Evolutionary conservation across 2,797 vertebrate genomes (phyloP).

Genomic region (Scolopax rusticola): DNA sequence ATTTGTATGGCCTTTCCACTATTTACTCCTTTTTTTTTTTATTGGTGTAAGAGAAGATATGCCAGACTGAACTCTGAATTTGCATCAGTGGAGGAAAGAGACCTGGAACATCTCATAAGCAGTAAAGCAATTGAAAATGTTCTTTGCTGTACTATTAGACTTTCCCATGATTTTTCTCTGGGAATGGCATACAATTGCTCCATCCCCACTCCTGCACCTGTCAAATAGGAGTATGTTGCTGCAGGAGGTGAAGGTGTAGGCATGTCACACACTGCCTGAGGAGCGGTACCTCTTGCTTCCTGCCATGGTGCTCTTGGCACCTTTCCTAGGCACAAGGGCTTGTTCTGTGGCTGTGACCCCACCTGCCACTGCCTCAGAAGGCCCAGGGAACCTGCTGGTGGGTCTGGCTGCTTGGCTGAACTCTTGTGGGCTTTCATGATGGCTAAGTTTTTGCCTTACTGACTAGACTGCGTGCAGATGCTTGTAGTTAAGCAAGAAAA

Average conservation of each 20-base stretch:
- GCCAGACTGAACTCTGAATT: background rate
- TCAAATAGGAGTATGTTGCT: background rate
- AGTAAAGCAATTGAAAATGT: background rate
- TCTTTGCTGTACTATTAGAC: background rate
- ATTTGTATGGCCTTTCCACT: background rate
- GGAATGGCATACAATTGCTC: background rate
- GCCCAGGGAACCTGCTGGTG: background rate
- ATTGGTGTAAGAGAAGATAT: background rate
- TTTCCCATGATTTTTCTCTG: background rate
- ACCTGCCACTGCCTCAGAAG: background rate
- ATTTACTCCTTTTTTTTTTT: background rate
- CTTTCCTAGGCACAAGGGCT: fast-evolving
- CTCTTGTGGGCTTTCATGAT: background rate
- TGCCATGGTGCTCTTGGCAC: background rate
- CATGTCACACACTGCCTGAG: fast-evolving
- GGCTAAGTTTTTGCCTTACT: background rate
- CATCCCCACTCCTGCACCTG: background rate
- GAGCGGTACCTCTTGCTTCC: background rate
- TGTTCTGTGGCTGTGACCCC: background rate
- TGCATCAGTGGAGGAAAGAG: background rate
- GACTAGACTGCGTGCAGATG: background rate
- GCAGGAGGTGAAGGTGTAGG: background rate
- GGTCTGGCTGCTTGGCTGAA: background rate
- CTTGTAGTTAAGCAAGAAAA: background rate
- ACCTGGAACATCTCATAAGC: background rate